These are phyloP conservation scores for Troglohyphantes excavatus DNA, from an alignment of 2,888 invertebrate genomes.

Conservation along the genomic window DNA sequence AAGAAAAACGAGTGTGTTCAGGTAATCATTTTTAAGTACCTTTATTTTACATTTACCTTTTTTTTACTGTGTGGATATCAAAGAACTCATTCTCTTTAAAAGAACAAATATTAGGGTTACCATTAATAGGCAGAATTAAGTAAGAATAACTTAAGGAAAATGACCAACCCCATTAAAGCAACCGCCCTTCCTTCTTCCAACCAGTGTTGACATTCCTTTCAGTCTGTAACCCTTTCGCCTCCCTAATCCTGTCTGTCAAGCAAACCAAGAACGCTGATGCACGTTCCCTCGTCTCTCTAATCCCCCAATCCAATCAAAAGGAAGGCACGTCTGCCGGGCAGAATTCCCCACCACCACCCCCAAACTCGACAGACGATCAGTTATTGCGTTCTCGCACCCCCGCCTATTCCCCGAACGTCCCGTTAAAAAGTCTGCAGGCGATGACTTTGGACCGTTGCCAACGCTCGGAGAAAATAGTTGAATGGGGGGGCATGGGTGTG, in stretches of 20 bases:
- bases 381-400: background rate
- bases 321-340: background rate
- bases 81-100: too few species aligned
- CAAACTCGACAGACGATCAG: background rate
- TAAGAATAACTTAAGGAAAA: background rate
- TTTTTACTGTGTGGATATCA: too few species aligned
- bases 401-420: background rate
- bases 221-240: background rate
- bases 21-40: too few species aligned
- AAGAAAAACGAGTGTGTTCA: too few species aligned
- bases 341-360: background rate
- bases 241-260: background rate
- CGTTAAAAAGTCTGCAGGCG: background rate
- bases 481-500: background rate
- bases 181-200: conserved; percentile 1
- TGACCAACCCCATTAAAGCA: background rate
- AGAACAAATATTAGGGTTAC: too few species aligned
- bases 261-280: background rate
- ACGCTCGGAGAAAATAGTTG: background rate
- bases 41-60: too few species aligned
- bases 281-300: background rate
- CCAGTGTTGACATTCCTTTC: background rate
- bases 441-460: conserved; percentile 9
- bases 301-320: background rate
- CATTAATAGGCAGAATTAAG: too few species aligned